Conservation (phyloP, 1,140 invertebrate species). For the Oppia nitens region DNA sequence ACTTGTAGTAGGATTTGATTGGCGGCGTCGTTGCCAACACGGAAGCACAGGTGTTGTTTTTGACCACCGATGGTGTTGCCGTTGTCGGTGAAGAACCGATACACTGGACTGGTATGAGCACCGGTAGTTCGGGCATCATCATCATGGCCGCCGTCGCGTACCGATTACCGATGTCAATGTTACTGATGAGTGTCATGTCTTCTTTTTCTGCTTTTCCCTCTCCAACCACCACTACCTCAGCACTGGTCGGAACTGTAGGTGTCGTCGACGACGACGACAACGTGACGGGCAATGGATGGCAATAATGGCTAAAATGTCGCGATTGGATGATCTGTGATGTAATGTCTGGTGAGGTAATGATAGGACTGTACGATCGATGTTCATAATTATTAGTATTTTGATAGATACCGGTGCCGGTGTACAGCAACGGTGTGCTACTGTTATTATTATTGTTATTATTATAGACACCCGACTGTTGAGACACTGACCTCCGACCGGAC, state of each 20-base stretch:
- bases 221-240: not conserved
- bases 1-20: too few species aligned
- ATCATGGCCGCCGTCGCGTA: not conserved
- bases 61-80: too few species aligned
- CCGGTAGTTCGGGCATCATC: constrained; percentile 1
- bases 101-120: not conserved
- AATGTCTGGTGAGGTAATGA: not conserved
- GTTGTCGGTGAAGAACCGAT: too few species aligned
- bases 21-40: too few species aligned
- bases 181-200: not conserved
- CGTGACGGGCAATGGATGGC: not conserved
- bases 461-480: too few species aligned
- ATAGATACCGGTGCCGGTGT: not conserved
- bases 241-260: not conserved
- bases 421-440: not conserved
- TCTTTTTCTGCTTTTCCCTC: not conserved
- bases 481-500: too few species aligned
- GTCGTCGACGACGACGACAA: not conserved
- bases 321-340: not conserved
- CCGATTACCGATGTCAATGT: not conserved
- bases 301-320: not conserved
- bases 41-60: too few species aligned
- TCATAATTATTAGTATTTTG: not conserved
- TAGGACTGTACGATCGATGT: not conserved
- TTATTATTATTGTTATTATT: too few species aligned